These are phyloP conservation scores for Choreutis nemorana DNA, from an alignment of 2,888 invertebrate genomes.

Conservation along the genomic window DNA sequence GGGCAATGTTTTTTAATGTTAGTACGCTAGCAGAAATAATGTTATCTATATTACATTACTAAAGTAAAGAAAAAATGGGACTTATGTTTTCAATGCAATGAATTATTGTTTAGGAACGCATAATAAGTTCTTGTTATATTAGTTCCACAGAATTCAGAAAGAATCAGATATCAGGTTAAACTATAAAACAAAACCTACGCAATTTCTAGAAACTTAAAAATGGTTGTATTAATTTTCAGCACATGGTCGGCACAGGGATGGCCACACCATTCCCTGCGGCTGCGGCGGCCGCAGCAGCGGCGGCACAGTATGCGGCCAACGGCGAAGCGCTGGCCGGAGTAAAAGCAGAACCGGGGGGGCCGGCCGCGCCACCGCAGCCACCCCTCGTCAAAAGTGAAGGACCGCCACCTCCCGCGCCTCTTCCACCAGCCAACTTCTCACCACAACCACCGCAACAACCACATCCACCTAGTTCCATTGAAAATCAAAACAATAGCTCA, in stretches of 20 bases:
- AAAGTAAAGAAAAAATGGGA: no score
- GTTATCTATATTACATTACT: no score
- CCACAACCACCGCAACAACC: constrained; percentile 48
- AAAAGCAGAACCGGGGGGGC: constrained; percentile 50
- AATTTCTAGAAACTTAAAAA: neutral
- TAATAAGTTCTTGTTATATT: no score
- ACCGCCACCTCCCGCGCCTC: constrained; percentile 49
- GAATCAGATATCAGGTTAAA: no score
- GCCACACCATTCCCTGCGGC: constrained; percentile 75
- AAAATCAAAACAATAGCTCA: constrained; percentile 62
- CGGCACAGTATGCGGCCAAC: constrained; percentile 66
- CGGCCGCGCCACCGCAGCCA: constrained; percentile 41
- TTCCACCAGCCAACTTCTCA: constrained; percentile 55
- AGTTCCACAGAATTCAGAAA: no score
- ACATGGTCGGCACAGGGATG: constrained; percentile 94
- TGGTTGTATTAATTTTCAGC: constrained; percentile 68
- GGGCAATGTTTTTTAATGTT: no score
- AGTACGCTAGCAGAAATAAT: no score
- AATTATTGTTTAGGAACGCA: no score
- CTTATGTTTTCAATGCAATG: no score
- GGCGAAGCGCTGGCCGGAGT: constrained; percentile 62
- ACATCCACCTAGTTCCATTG: constrained; percentile 63
- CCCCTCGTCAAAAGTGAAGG: constrained; percentile 63
- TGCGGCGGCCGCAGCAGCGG: constrained; percentile 69
- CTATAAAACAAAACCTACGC: neutral